A percentile compares a stretch with the other conserved stretches of the same genome.
Evolutionary conservation across 2,113 vertebrate genomes (phyloP).

Genomic region (Spilogale gracilis): DNA sequence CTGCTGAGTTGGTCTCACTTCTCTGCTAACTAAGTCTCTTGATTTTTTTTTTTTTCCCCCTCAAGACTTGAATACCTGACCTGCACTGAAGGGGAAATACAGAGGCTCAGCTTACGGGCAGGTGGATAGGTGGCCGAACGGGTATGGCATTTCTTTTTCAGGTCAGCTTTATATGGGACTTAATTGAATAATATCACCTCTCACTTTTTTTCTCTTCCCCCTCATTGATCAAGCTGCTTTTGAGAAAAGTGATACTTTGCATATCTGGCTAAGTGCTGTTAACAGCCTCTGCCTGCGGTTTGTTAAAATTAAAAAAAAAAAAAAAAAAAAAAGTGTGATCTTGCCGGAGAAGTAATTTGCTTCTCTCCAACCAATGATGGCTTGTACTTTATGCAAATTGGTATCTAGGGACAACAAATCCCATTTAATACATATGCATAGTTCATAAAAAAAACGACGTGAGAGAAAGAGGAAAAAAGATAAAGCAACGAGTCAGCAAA

Average conservation of each 20-base stretch:
- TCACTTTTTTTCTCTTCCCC: conserved; percentile 78
- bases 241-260: conserved; percentile 95
- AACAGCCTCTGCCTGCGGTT: conserved; percentile 95
- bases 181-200: conserved; percentile 92
- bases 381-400: conserved; percentile 99
- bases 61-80: conserved; percentile 49
- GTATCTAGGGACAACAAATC: conserved; percentile 99
- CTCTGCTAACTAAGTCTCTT: conserved; percentile 66
- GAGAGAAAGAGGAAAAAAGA: conserved; percentile 90
- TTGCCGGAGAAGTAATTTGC: conserved; percentile 99
- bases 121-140: conserved; percentile 65
- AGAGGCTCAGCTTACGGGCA: conserved; percentile 64
- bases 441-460: conserved; percentile 94
- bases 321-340: conserved; percentile 95
- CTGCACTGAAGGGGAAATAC: conserved; percentile 16
- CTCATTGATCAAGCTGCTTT: conserved; percentile 95
- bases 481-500: conserved; percentile 93
- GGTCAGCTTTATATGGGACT: conserved; percentile 82
- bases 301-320: conserved; percentile 92
- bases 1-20: conserved; percentile 78
- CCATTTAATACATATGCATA: conserved; percentile 99
- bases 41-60: background rate
- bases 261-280: conserved; percentile 98
- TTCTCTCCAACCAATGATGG: conserved; percentile 99
- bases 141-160: conserved; percentile 57